Evolutionary conservation across 1,140 invertebrate genomes (phyloP).

Genomic region (Arctopsyche grandis): DNA sequence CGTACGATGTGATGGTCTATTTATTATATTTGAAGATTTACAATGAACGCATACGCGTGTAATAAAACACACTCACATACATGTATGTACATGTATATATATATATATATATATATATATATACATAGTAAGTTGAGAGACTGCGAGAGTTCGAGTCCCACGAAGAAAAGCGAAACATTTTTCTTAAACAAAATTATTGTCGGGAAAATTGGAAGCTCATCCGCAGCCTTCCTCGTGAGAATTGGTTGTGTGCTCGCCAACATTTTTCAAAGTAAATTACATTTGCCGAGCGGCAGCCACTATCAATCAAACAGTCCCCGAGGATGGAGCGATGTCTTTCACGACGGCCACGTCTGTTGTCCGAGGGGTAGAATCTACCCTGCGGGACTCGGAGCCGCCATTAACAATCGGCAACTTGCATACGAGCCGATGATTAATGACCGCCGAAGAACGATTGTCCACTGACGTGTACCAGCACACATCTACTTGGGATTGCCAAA

Average conservation of each 20-base stretch:
- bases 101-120: too few species aligned
- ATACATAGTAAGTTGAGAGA: not conserved
- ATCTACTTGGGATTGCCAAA: not conserved
- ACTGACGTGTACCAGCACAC: too few species aligned
- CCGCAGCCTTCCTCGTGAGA: constrained; percentile 35
- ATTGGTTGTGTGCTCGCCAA: constrained; percentile 31
- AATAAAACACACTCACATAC: too few species aligned
- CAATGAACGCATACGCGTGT: too few species aligned
- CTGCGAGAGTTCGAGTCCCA: not conserved
- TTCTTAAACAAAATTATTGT: constrained; percentile 36
- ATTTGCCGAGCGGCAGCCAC: constrained; percentile 34
- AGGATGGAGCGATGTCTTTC: constrained; percentile 40
- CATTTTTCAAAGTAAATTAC: constrained; percentile 46
- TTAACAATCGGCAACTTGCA: constrained; percentile 31
- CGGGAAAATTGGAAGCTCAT: constrained; percentile 40
- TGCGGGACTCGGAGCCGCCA: not conserved
- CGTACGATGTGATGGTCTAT: too few species aligned
- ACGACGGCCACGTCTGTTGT: constrained; percentile 36
- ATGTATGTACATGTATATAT: too few species aligned
- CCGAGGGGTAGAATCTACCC: constrained; percentile 14
- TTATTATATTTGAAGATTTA: too few species aligned
- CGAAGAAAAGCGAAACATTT: constrained; percentile 8
- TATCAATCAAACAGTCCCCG: constrained; percentile 44
- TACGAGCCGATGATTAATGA: constrained; percentile 34
- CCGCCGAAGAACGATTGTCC: not conserved